Conservation (phyloP, 2,797 vertebrate species). For the Denticeps clupeoides region DNA sequence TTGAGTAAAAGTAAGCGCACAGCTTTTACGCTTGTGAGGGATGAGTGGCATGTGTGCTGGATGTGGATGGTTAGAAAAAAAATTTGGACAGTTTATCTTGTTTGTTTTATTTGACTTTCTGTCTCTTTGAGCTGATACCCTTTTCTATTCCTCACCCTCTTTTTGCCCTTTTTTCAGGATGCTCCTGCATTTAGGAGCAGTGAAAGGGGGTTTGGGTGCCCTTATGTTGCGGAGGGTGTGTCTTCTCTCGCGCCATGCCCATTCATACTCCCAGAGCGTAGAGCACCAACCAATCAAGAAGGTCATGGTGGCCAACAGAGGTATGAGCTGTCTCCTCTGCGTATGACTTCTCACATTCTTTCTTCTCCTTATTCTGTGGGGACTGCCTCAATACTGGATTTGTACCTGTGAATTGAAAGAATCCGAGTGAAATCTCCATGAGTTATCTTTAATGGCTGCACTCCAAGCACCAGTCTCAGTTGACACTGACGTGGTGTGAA, state of each 20-base stretch:
- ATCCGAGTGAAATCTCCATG: too few species aligned
- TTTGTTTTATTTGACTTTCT: background rate
- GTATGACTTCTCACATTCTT: too few species aligned
- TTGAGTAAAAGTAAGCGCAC: too few species aligned
- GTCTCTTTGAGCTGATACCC: background rate
- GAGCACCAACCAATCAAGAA: constrained; percentile 59
- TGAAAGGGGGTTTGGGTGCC: constrained; percentile 40
- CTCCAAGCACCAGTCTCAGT: too few species aligned
- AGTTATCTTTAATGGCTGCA: too few species aligned
- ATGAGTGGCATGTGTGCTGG: background rate
- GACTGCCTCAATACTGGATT: too few species aligned
- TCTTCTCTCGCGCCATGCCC: constrained; percentile 39
- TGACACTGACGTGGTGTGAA: too few species aligned
- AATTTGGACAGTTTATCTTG: too few species aligned
- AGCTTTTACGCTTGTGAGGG: background rate
- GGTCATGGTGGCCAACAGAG: constrained; percentile 70
- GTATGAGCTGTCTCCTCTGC: constrained; percentile 28
- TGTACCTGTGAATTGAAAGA: too few species aligned
- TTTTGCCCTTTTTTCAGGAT: constrained; percentile 36
- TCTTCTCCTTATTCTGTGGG: background rate
- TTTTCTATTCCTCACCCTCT: background rate
- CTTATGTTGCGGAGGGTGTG: constrained; percentile 43
- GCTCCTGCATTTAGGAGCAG: constrained; percentile 33
- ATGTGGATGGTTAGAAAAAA: too few species aligned
- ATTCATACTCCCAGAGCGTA: constrained; percentile 34